Base-by-base conservation (phyloP, 2,113 vertebrate genomes). In the Mus spicilegus region DNA sequence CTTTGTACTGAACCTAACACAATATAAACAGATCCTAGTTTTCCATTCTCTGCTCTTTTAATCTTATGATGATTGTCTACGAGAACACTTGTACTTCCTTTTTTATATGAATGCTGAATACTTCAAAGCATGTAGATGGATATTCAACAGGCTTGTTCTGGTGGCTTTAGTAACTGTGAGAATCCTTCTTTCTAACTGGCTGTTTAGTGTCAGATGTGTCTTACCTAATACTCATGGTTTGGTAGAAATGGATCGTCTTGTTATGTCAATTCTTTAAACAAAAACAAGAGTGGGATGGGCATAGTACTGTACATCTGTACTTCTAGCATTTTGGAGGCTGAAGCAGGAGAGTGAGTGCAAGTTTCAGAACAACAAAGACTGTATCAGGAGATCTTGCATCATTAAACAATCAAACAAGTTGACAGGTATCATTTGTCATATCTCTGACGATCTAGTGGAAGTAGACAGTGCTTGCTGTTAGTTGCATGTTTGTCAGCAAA, bases 91-190 rank as follows among this genome's bases (percentile, higher is more conserved):
- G 56, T 69, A 46, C 76, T 86, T 89, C 9, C n/a, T 10, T 56
- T 97, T 39, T 42, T 26, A 12, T 73, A 22, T 94, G 65, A 1
- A 49, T 39, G 84, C 11, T 76, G 49, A 72, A 49, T 85, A 75
- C 3, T 89, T 65, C 14, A 30, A 93, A 91, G 4, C 87, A 6
- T 73, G 36, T 39, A 33, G 73, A 30, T 28, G 58, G 1, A 87
- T 87, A 93, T 93, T 87, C 13, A 77, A 42, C 51, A 46, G 12
- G 1, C 56, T 86, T 69, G 3, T 92, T 93, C 49, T 36, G 84
- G 12, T 89, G 24, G 39, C 88, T 89, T 93, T 96, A 69, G 42
- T 80, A 88, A 70, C 73, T 88, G 39, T 91, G 89, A 88, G 46
- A 92, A 72, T 87, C n/a, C 24, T 88, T 89, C 42, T 54, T 93